phyloP scores from a whole-genome alignment of 2,888 invertebrate species.

The Rotaria socialis region DNA sequence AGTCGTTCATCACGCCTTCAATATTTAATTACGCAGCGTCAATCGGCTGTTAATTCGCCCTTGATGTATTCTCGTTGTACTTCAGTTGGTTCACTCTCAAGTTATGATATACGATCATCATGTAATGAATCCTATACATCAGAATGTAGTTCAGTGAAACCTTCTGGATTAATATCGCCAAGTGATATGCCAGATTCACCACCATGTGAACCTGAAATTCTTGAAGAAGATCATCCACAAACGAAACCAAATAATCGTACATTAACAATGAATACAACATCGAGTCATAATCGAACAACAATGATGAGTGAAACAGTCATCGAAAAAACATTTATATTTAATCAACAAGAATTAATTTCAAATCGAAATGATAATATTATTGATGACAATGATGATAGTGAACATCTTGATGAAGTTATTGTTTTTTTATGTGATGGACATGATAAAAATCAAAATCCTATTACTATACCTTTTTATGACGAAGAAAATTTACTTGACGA shows the following conservation, averaged over 20 bases:
- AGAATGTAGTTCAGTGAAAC: neutral
- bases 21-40: neutral
- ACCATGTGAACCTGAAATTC: neutral
- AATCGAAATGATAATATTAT: neutral
- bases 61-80: slow-evolving; percentile 28
- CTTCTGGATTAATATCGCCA: neutral
- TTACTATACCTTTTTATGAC: neutral
- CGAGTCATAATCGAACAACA: slow-evolving; percentile 2
- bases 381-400: neutral
- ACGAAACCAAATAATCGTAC: neutral
- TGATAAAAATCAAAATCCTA: neutral
- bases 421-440: neutral
- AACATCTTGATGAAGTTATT: neutral
- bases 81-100: slow-evolving; percentile 12
- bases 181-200: neutral
- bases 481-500: neutral
- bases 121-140: slow-evolving; percentile 28
- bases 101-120: slow-evolving; percentile 30
- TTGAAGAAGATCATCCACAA: neutral
- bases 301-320: slow-evolving; percentile 7
- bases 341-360: neutral
- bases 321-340: slow-evolving; percentile 19
- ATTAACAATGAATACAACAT: slow-evolving; percentile 16
- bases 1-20: neutral
- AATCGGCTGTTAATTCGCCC: neutral